Base-by-base conservation (phyloP, 2,888 invertebrate species). In the Gari tellinella region DNA sequence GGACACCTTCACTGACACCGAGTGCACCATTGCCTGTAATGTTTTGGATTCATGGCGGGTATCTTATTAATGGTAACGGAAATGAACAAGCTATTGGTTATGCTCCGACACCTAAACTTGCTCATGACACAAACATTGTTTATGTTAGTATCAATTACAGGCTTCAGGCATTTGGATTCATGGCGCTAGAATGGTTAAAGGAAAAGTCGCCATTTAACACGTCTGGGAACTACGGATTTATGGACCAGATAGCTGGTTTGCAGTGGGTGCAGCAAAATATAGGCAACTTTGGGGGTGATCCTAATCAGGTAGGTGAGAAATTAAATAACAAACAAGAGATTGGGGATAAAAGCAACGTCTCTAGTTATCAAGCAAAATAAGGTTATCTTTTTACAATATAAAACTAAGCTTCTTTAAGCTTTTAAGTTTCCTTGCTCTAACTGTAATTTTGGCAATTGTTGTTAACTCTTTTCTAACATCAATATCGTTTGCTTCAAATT, bases 91-190 rank as follows among this genome's bases (percentile, higher is more conserved):
- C 66, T 14, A 68, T 67, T 23, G 63, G 51, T 3, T 76, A 76
- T 53, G 66, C 78, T 25, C 96, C 97, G 0, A 95, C 96, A 0
- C 95, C 96, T 0, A 93, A 95, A 48, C 94, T 96, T 76, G 95
- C 97, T 0, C 94, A 95, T 53, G 94, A 95, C 1, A 94, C 95
- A 69, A 96, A 97, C 89, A 95, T 96, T 2, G 95, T 97, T 7
- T 96, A 96, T 89, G 97, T 97, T 1, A 94, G 96, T 72, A 96
- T 97, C 2, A 97, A 97, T 89, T 97, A 97, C 92, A 94, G 97
- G 85, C 92, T 95, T 51, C 93, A 93, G 12, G 90, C 93, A 0
- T 92, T 94, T 66, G 98, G 98, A 2, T 97, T 97, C 90, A 93
- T 97, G 51, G 95, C 97, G 0, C 85, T 91, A 23, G 86, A 89